phyloP scores from a whole-genome alignment of 2,113 vertebrate genomes.

The Piaya cayana region DNA sequence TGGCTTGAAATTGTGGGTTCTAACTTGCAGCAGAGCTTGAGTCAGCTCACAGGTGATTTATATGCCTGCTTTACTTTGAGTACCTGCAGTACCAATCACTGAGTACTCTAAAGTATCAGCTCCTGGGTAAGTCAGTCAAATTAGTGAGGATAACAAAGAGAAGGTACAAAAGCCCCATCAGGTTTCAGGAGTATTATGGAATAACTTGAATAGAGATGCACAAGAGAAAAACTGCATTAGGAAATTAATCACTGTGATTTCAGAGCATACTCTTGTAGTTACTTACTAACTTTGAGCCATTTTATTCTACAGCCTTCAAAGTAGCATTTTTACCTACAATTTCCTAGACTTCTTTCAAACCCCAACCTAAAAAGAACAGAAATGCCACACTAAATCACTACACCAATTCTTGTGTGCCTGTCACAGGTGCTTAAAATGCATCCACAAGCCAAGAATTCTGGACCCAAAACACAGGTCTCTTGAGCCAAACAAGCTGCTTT shows the following conservation, averaged over 20 bases:
- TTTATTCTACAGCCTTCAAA: neutral
- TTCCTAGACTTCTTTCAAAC: neutral
- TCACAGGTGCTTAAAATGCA: neutral
- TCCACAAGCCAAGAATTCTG: neutral
- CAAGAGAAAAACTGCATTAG: neutral
- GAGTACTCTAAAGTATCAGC: neutral
- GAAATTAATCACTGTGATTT: neutral
- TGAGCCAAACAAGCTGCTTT: neutral
- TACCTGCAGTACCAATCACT: neutral
- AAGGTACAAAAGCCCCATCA: neutral
- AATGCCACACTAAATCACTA: neutral
- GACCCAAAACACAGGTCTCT: neutral
- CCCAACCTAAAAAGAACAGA: neutral
- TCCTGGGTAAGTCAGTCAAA: neutral
- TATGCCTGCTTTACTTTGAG: neutral
- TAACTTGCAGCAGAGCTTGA: neutral
- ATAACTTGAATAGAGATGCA: neutral
- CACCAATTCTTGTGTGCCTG: accelerated
- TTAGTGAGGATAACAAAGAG: neutral
- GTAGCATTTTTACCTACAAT: neutral
- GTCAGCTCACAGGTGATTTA: neutral
- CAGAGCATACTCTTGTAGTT: neutral
- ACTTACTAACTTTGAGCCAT: neutral
- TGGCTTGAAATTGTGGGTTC: neutral
- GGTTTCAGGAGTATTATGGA: neutral